These are phyloP conservation scores for Haliclystus octoradiatus DNA, from an alignment of 30 jellyfish, hydroid and myxozoan species.

Conservation along the genomic window DNA sequence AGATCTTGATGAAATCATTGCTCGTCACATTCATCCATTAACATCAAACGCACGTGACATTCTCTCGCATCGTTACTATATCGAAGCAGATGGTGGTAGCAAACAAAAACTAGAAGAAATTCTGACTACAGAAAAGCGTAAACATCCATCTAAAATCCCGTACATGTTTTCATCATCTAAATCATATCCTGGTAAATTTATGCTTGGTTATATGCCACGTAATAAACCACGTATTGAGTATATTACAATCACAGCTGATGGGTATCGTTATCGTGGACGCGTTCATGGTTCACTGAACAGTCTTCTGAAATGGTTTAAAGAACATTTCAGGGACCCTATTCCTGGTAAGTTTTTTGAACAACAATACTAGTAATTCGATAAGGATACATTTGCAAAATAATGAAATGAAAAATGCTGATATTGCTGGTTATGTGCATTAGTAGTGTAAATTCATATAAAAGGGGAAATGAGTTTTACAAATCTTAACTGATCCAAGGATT, in stretches of 20 bases:
- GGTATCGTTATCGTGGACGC: conserved; percentile 90
- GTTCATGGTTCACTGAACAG: conserved; percentile 70
- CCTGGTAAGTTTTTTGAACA: conserved; percentile 55
- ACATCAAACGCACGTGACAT: conserved; percentile 87
- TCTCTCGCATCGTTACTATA: conserved; percentile 68
- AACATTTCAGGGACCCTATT: conserved; percentile 94
- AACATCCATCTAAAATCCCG: conserved; percentile 95
- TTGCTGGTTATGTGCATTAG: no score
- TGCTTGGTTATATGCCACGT: conserved; percentile 99
- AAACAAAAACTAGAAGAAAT: conserved; percentile 82
- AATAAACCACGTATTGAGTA: conserved; percentile 81
- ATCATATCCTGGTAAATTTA: conserved; percentile 87
- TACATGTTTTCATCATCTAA: conserved; percentile 83
- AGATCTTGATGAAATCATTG: conserved; percentile 95
- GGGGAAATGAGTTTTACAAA: no score
- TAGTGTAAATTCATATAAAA: no score
- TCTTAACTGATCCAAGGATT: no score
- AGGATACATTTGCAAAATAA: no score
- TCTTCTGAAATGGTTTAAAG: conserved; percentile 93
- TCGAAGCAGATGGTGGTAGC: conserved; percentile 87
- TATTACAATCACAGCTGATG: conserved; percentile 89
- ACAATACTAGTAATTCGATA: no score
- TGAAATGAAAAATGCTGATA: no score
- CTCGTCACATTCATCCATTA: conserved; percentile 89
- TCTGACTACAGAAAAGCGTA: conserved; percentile 71